Evolutionary conservation across 2,797 vertebrate species (phyloP).

Genomic region (Steatocranus sp.): DNA sequence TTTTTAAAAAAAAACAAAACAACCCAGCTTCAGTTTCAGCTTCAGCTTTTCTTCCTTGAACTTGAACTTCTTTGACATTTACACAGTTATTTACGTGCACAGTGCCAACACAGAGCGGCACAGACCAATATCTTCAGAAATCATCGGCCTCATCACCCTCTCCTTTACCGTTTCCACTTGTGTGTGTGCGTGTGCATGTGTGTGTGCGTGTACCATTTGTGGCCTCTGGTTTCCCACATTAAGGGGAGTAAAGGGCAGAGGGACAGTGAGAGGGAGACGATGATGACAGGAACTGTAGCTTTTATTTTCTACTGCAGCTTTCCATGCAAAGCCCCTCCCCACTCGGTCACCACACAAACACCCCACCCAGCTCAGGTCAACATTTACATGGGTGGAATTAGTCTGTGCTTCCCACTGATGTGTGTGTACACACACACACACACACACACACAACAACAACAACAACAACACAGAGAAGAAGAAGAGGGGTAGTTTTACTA

Average conservation of each 20-base stretch:
- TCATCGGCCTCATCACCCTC: neutral
- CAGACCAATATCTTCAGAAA: neutral
- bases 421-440: neutral
- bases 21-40: neutral
- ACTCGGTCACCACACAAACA: conserved; percentile 48
- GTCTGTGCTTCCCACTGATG: conserved; percentile 38
- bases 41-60: neutral
- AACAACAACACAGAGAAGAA: too few relatives aligned
- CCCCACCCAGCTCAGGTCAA: conserved; percentile 64
- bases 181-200: neutral
- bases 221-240: conserved; percentile 28
- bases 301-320: conserved; percentile 42
- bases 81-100: conserved; percentile 10
- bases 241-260: conserved; percentile 18
- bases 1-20: neutral
- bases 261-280: conserved; percentile 6
- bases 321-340: conserved; percentile 36
- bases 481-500: too few relatives aligned
- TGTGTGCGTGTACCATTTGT: neutral
- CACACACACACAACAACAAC: conserved; percentile 5
- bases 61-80: conserved; percentile 36
- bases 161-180: neutral
- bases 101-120: conserved; percentile 3
- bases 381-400: conserved; percentile 66
- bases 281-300: conserved; percentile 49